Evolutionary conservation across 1,140 invertebrate genomes (phyloP), one percentile per base, ranked within the genome.

Genomic region (Drosophila rufa): DNA sequence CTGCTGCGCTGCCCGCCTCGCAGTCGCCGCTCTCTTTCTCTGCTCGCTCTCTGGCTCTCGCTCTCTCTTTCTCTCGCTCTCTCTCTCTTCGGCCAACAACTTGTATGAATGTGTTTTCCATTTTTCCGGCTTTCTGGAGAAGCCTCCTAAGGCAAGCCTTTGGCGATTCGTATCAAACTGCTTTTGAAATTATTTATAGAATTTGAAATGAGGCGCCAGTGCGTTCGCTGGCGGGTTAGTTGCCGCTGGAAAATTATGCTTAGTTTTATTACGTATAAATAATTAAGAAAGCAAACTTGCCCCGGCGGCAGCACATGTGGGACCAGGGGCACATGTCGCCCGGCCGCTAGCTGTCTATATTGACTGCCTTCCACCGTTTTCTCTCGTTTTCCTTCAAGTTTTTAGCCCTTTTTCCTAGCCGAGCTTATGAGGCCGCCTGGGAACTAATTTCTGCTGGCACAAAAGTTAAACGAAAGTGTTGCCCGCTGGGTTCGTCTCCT

Each of bases 141-240:
- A 43, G 51, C 45, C 30, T n/a, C 38, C 4, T 9, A 57, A 25
- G 55, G 55, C n/a, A 33, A 42, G 69, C 56, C 57, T 61, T 79
- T 79, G 56, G 76, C 82, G 42, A 66, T 87, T 60, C 76, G 64
- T 71, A 76, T 87, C 71, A 84, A 84, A 89, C 84, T 51, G 77
- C 80, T 89, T 89, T 89, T 71, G 53, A 83, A 89, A 84, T 90
- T 89, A 89, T 89, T 89, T 89, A 89, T 89, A 89, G 84, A 89
- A 89, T 89, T 89, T 84, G 11, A 80, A 90, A 89, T 89, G 61
- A 89, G 74, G 64, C 67, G 48, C 57, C 75, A 45, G 59, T 77
- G 82, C 75, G 59, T 73, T 70, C 12, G n/a, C 50, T 12, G n/a
- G 5, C 12, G 36, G 42, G 38, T 59, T 71, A 68, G 70, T 77